These are phyloP conservation scores for Rhinopomastus cyanomelas DNA, from an alignment of 2,113 vertebrate species.

Conservation along the genomic window DNA sequence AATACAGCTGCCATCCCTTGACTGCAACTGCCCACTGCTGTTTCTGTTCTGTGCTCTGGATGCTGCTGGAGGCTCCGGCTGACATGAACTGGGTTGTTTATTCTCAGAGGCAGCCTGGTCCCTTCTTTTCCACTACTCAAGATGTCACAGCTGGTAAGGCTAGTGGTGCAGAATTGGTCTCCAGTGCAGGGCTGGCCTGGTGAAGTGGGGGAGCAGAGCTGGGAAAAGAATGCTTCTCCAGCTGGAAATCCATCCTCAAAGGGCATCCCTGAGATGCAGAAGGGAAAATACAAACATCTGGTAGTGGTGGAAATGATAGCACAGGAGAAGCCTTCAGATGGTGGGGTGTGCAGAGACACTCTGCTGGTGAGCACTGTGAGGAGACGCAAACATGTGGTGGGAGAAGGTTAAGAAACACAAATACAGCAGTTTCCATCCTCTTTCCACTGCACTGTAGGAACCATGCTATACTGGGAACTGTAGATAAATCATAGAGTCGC, in stretches of 20 bases:
- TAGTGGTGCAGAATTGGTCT: not conserved
- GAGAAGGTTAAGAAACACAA: not conserved
- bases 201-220: accelerated
- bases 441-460: not conserved
- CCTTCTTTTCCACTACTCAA: not conserved
- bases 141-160: not conserved
- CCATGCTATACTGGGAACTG: not conserved
- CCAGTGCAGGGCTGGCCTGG: not conserved
- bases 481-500: no score
- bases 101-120: not conserved
- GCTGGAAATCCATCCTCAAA: not conserved
- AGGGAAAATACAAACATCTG: not conserved
- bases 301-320: not conserved
- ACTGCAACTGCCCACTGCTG: not conserved
- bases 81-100: not conserved
- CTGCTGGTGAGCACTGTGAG: not conserved
- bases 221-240: not conserved
- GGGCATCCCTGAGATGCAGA: not conserved
- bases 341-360: not conserved
- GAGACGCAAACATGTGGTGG: not conserved
- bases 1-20: not conserved
- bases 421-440: not conserved
- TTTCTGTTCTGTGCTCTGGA: not conserved
- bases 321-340: not conserved
- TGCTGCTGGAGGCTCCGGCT: not conserved